phyloP scores from a whole-genome alignment of 2,113 vertebrate genomes.

The Cepphus grylle region DNA sequence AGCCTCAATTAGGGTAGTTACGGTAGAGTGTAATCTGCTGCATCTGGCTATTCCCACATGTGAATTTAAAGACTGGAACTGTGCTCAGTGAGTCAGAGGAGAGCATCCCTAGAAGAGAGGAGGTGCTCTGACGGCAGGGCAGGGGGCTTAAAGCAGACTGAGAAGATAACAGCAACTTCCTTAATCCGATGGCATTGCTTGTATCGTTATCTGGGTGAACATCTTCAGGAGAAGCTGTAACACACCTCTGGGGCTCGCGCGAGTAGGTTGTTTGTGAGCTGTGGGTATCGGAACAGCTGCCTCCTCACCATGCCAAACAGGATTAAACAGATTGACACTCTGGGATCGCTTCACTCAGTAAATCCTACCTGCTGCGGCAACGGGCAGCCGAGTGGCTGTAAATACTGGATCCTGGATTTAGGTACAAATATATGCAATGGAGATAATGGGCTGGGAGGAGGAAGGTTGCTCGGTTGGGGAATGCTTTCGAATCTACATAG shows the following conservation, averaged over 20 bases:
- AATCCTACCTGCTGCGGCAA: slow-evolving; percentile 71
- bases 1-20: slow-evolving; percentile 84
- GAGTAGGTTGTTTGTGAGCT: neutral
- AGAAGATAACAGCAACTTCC: neutral
- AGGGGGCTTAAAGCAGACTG: slow-evolving; percentile 14
- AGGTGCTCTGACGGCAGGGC: slow-evolving; percentile 35
- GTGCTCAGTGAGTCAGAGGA: slow-evolving; percentile 67
- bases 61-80: slow-evolving; percentile 79
- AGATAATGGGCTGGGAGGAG: neutral
- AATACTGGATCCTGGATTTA: slow-evolving; percentile 96
- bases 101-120: slow-evolving; percentile 49
- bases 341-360: slow-evolving; percentile 78
- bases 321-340: slow-evolving; percentile 76
- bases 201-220: neutral
- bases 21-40: slow-evolving; percentile 79
- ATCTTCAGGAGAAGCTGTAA: neutral
- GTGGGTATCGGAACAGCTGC: neutral
- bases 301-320: slow-evolving; percentile 81
- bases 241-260: neutral
- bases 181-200: neutral
- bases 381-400: slow-evolving; percentile 83
- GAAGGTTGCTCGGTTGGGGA: neutral
- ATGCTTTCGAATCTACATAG: neutral
- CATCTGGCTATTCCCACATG: slow-evolving; percentile 82
- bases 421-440: slow-evolving; percentile 69